These are phyloP conservation scores for Liopterus haemorrhoidalis DNA, from an alignment of 2,888 invertebrate species.

Conservation along the genomic window DNA sequence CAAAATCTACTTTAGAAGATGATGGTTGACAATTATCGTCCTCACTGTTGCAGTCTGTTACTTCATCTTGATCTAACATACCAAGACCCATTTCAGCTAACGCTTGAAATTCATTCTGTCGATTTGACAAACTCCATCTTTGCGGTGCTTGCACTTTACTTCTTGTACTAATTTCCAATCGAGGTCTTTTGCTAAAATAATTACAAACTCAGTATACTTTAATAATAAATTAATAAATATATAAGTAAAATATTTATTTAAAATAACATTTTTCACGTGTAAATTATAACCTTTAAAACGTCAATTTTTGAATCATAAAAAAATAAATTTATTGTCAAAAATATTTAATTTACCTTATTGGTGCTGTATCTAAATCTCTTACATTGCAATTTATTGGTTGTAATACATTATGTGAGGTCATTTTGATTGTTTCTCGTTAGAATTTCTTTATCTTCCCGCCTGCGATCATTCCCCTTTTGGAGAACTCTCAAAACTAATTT, in stretches of 20 bases:
- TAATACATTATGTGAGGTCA: slow-evolving; percentile 35
- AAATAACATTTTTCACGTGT: background rate
- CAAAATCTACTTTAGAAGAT: slow-evolving; percentile 38
- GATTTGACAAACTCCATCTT: slow-evolving; percentile 40
- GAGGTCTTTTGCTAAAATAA: slow-evolving; percentile 15
- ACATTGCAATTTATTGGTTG: slow-evolving; percentile 38
- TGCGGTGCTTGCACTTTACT: slow-evolving; percentile 18
- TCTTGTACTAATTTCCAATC: slow-evolving; percentile 9
- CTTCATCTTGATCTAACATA: slow-evolving; percentile 51
- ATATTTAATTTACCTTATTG: slow-evolving; percentile 40
- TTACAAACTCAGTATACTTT: slow-evolving; percentile 11
- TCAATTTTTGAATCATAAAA: background rate
- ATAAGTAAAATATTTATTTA: background rate
- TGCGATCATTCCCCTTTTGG: no score
- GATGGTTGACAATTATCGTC: slow-evolving; percentile 33
- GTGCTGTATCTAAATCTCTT: slow-evolving; percentile 35
- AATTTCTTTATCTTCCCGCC: no score
- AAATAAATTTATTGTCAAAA: slow-evolving; percentile 9
- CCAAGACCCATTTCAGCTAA: slow-evolving; percentile 57
- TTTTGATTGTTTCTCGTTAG: no score
- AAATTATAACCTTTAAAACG: background rate
- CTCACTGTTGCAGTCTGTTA: slow-evolving; percentile 18
- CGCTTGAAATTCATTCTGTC: slow-evolving; percentile 47
- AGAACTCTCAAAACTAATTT: no score
- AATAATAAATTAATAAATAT: slow-evolving; percentile 4